Conservation (phyloP, 2,113 vertebrate species). For the Boulengeromyrus knoepffleri region DNA sequence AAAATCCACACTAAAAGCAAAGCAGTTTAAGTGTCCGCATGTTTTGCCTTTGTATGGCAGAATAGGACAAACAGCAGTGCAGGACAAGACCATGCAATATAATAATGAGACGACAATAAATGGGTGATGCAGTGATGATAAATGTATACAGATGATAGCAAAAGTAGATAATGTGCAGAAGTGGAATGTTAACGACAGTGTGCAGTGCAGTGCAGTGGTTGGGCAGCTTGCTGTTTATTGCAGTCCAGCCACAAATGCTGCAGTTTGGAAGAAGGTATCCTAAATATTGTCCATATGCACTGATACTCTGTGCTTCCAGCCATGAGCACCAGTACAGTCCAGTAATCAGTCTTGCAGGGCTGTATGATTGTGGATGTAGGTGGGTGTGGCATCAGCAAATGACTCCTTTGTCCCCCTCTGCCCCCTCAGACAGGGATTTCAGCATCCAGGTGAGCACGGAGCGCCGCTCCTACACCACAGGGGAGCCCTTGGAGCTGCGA, state of each 20-base stretch:
- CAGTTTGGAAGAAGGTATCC: not conserved
- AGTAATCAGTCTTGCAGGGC: not conserved
- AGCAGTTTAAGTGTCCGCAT: not conserved
- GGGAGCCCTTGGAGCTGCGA: conserved; percentile 84
- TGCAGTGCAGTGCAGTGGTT: not conserved
- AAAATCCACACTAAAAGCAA: not conserved
- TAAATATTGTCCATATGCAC: not conserved
- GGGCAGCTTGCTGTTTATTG: not conserved
- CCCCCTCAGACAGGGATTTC: conserved; percentile 81
- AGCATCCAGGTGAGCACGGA: conserved; percentile 87
- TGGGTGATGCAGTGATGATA: not conserved
- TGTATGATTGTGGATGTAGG: not conserved
- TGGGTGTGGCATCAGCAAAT: not conserved
- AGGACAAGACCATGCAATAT: not conserved
- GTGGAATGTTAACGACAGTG: not conserved
- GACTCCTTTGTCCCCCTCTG: not conserved
- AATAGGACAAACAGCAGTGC: not conserved
- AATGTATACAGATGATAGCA: not conserved
- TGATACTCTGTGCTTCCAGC: not conserved
- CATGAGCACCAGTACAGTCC: not conserved
- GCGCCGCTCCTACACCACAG: conserved; percentile 80
- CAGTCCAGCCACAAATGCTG: not conserved
- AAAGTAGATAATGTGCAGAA: not conserved
- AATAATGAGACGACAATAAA: not conserved
- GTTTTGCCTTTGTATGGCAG: not conserved